Evolutionary conservation across 1,140 invertebrate species (phyloP), one percentile per base, ranked within the genome.

Genomic region (Magallana angulata): DNA sequence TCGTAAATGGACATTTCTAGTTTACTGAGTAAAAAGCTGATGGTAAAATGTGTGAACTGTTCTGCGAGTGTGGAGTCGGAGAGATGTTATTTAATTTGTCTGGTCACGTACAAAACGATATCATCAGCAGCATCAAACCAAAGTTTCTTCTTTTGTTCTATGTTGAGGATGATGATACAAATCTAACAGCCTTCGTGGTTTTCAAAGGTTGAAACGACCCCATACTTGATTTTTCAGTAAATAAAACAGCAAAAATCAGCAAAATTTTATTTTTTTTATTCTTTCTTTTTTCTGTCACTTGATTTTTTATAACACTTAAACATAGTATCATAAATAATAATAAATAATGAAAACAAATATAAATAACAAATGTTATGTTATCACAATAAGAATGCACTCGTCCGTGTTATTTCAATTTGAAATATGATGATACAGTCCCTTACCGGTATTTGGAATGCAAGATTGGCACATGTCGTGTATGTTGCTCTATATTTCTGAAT

Each of bases 351-450:
- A 76, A 76, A 76, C 24, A 11, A 76, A 76, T 76, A 76, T 76
- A 76, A 76, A 76, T 76, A 76, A 76, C 68, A 76, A 76, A 76
- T 76, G 24, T 76, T 30, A 76, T 76, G 60, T 9, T 62, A 76
- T 76, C 68, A 76, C 68, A 76, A 30, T 76, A 12, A 76, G 7
- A 76, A 76, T 76, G 68, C 9, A 76, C 68, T 12, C 60, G 12
- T 62, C 14, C 18, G 36, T 76, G 24, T 30, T 76, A 76, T 36
- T 76, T 76, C 68, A 76, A 36, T 30, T 18, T 76, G 68, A 76
- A 30, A 76, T 76, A 30, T 76, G 68, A 76, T 30, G 14, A 76
- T 76, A 30, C 14, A 76, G 68, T 64, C 68, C 68, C 68, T 30
- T 30, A 11, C 24, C 68, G 68, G 68, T 30, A n/a, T 7, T 76